Evolutionary conservation across 2,888 invertebrate genomes (phyloP).

Genomic region (Mesorhabditis spiculigera): DNA sequence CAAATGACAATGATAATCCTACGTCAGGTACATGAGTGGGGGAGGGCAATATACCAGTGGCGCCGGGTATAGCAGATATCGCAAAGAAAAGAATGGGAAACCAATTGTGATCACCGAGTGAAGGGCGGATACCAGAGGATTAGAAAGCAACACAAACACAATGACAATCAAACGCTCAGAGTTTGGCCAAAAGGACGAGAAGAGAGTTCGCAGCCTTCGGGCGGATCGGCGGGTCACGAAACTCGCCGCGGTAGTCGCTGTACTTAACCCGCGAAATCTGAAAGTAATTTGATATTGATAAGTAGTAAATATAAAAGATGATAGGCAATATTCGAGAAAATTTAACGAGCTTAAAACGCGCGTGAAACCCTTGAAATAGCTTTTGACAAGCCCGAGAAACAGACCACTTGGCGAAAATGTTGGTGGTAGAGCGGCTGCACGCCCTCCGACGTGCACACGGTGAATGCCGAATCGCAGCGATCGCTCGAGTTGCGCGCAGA

Average conservation of each 20-base stretch:
- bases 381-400: not conserved
- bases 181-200: not conserved
- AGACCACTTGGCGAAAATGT: not conserved
- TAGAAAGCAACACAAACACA: no score
- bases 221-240: constrained; percentile 29
- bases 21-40: no score
- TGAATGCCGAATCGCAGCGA: not conserved
- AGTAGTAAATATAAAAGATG: not conserved
- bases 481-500: not conserved
- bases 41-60: no score
- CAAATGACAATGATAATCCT: no score
- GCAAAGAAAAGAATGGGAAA: no score
- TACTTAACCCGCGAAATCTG: constrained; percentile 28
- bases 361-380: not conserved
- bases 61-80: no score
- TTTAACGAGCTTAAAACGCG: not conserved
- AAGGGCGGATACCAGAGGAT: no score
- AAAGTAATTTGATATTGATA: constrained; percentile 7
- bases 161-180: constrained; percentile 1
- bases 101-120: no score
- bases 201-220: not conserved
- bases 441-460: not conserved
- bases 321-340: not conserved
- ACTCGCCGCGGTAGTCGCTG: constrained; percentile 27
- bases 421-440: not conserved